phyloP scores from a whole-genome alignment of 92 coral and sea anemone genomes.

The Parazoanthus swiftii region DNA sequence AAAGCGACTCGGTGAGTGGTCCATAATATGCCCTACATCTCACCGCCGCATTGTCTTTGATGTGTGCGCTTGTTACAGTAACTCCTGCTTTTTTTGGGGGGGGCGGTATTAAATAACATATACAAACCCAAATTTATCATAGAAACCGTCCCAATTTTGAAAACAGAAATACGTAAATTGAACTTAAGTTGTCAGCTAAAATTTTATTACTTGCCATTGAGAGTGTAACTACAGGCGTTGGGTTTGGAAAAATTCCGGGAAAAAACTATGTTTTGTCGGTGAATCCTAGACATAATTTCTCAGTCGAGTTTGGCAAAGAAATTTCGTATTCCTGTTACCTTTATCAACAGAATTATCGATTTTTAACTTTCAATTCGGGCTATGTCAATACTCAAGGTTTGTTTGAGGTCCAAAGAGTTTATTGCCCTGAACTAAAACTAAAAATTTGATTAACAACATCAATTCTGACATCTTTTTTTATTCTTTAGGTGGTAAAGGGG shows the following conservation, averaged over 20 bases:
- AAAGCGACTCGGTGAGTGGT: not conserved
- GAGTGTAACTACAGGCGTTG: too few species aligned
- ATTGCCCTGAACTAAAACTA: not conserved
- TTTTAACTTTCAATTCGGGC: too few species aligned
- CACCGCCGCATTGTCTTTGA: not conserved
- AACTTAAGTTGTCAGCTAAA: not conserved
- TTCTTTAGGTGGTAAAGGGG: constrained; percentile 2
- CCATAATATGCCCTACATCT: not conserved
- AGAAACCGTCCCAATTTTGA: not conserved
- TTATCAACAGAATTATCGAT: too few species aligned
- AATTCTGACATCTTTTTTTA: not conserved
- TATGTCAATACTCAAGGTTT: too few species aligned
- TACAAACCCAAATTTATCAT: not conserved
- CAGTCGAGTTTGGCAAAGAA: too few species aligned
- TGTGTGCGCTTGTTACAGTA: not conserved
- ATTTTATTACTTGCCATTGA: not conserved
- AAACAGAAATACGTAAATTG: too few species aligned
- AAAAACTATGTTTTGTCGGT: too few species aligned
- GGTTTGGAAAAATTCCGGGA: too few species aligned
- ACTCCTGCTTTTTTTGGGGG: not conserved
- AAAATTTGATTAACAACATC: not conserved
- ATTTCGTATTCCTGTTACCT: too few species aligned
- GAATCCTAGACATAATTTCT: too few species aligned
- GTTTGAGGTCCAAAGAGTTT: not conserved
- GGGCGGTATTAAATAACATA: not conserved